Conservation (phyloP, 1,140 invertebrate genomes). For the Heterodera schachtii region DNA sequence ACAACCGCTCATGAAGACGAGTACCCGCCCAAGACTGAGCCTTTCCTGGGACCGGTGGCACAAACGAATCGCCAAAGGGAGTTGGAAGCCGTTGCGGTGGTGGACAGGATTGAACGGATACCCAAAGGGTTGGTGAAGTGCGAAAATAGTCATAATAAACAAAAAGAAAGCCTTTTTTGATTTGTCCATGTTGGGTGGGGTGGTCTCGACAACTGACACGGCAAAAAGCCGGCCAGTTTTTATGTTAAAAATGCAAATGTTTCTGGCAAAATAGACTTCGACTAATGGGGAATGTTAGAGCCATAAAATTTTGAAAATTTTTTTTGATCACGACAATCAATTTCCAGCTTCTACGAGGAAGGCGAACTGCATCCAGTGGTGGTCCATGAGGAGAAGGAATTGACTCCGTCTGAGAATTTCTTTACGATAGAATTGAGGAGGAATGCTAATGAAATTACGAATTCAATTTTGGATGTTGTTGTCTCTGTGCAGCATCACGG, state of each 20-base stretch:
- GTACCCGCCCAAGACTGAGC: not conserved
- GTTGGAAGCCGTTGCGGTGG: not conserved
- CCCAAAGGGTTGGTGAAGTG: slow-evolving; percentile 5
- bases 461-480: too few relatives aligned
- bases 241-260: too few relatives aligned
- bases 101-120: slow-evolving; percentile 2
- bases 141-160: not conserved
- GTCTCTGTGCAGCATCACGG: too few relatives aligned
- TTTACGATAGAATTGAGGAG: too few relatives aligned
- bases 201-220: too few relatives aligned
- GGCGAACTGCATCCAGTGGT: slow-evolving; percentile 1
- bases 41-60: slow-evolving; percentile 1
- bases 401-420: not conserved
- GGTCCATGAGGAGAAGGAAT: not conserved
- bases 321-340: not conserved
- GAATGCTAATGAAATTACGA: too few relatives aligned
- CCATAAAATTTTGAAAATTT: not conserved
- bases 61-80: not conserved
- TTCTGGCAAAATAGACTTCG: too few relatives aligned
- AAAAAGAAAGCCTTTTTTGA: too few relatives aligned
- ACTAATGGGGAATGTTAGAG: too few relatives aligned
- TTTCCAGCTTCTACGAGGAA: not conserved
- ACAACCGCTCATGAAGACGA: not conserved
- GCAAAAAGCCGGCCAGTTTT: too few relatives aligned
- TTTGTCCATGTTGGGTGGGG: too few relatives aligned